Base-by-base conservation (phyloP, 1,140 invertebrate species). In the Drosophila nasuta region DNA sequence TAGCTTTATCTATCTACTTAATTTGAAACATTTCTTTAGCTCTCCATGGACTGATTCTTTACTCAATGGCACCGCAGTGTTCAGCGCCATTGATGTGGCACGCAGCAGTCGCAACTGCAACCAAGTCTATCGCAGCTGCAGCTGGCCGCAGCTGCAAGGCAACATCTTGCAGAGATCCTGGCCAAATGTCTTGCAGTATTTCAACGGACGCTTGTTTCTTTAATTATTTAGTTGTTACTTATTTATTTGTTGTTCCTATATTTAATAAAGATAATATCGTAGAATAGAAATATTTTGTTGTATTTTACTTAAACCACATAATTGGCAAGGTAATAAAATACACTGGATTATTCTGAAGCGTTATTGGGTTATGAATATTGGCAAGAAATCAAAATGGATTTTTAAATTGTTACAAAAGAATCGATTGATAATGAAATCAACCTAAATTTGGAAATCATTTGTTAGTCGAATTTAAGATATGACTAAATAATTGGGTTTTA, bases 1-100 rank as follows among this genome's bases (percentile, higher is more conserved):
- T 8, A 10, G 1, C 3, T 35, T 20, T 30, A 0, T 8, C 8
- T 7, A 1, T n/a, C n/a, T 38, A 38, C 8, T 11, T 10, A 4
- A 28, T 4, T n/a, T 57, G 3, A 38, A 20, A 13, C 13, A 3
- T 17, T 1, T 30, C 1, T 1, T 3, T 20, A 89, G 83, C 51
- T 77, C 81, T 0, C 38, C 46, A 13, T 88, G 80, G 80, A 33
- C 82, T 3, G 60, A 81, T 3, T 15, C 74, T 0, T n/a, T 58
- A 43, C 46, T 83, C 0, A 77, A 78, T 58, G 83, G 70, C 45
- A 88, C 83, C 6, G 83, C 83, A 3, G 77, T 89, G 1, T 77
- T 65, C 25, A 64, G 67, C 10, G 83, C 83, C 60, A 74, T 88
- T n/a, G 60, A 83, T 57, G 45, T 56, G 10, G 74, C 85, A 1